A percentile compares a stretch with the other conserved stretches of the same genome.
Conservation (phyloP, 2,797 vertebrate species). For the Micrastur ruficollis region DNA sequence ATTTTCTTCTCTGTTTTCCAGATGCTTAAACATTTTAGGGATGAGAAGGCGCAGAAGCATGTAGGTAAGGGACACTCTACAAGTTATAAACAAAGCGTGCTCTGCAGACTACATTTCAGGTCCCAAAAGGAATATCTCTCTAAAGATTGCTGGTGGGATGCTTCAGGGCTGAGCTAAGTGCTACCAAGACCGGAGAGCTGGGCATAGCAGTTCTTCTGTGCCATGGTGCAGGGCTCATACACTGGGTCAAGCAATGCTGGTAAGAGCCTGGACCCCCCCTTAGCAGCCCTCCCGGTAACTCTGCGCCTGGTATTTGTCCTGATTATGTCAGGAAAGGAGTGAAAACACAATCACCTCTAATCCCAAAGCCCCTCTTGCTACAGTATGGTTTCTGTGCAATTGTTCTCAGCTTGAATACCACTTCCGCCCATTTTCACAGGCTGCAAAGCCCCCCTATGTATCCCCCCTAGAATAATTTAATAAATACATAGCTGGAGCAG, state of each 20-base stretch:
- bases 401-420: slow-evolving; percentile 39
- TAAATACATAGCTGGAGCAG: not conserved
- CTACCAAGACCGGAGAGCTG: not conserved
- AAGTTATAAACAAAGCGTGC: not conserved
- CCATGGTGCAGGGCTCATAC: not conserved
- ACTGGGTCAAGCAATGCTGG: not conserved
- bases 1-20: not conserved
- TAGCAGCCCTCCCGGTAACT: not conserved
- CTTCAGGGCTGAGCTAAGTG: not conserved
- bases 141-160: not conserved
- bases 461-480: not conserved
- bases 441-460: not conserved
- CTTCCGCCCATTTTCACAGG: slow-evolving; percentile 14
- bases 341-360: slow-evolving; percentile 50
- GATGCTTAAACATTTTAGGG: not conserved
- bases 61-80: not conserved
- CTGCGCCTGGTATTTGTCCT: not conserved
- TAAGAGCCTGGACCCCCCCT: not conserved
- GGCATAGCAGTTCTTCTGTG: not conserved
- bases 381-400: not conserved
- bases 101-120: not conserved
- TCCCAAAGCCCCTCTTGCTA: slow-evolving; percentile 44
- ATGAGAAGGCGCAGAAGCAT: not conserved
- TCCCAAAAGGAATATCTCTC: not conserved
- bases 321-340: slow-evolving; percentile 37